Base-by-base conservation (phyloP, 64 coral and sea anemone species). In the Porites lutea region DNA sequence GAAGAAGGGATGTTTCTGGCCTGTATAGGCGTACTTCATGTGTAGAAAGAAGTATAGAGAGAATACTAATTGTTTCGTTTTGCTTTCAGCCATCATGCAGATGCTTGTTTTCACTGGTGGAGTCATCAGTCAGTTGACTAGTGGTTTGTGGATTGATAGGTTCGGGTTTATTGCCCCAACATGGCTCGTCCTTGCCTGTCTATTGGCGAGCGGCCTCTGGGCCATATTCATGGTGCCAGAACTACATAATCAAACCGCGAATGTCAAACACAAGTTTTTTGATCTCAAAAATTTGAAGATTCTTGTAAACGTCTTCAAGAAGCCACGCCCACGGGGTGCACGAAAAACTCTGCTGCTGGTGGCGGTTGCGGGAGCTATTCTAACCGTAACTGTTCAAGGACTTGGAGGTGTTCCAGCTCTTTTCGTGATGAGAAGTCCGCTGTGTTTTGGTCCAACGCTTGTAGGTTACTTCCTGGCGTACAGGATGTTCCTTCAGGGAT, bases 81-180 rank as follows among this genome's bases (percentile, higher is more conserved):
- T 47, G 0, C 16, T 76, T 59, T 9, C 66, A 97, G 95, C 88
- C 4, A 86, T 97, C 37, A 82, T 97, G 49, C 92, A 97, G 79
- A 72, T 97, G 47, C 62, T 94, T 49, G 87, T 79, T 48, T 94
- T 94, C 60, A 8, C 59, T 48, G 88, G 81, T 65, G 95, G 91
- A 15, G 87, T 93, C 62, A n/a, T 97, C 4, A 97, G 95, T 88
- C 92, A 94, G 82, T 51, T 94, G 48, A 97, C 95, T 14, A 97
- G 95, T 37, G 95, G 95, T n/a, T 75, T 97, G 22, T 97, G 95
- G 95, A 97, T 97, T 8, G 62, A 86, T 5, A 94, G 21, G 7
- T 75, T 85, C 58, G 88, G 92, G 0, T 97, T 94, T 60, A 94
- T 87, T n/a, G 63, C 89, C 5, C 95, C 95, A 3, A 90, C 90